Conservation (phyloP, 2,113 vertebrate species). For the Potamarius usumacintae region DNA sequence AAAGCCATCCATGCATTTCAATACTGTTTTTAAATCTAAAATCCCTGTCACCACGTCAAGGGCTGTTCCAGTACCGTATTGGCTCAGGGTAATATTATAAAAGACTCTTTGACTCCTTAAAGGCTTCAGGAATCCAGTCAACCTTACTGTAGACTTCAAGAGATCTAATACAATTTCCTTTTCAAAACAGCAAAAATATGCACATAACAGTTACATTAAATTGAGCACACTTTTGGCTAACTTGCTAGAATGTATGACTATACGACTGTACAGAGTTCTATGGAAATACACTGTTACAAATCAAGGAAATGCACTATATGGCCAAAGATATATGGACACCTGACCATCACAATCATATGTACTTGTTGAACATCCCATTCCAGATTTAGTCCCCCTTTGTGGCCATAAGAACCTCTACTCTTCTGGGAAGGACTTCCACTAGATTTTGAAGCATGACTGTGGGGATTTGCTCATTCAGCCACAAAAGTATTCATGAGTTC, state of each 20-base stretch:
- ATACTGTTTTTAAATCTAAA: conserved; percentile 1
- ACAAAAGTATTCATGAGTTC: background rate
- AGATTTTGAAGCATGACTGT: background rate
- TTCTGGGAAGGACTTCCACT: background rate
- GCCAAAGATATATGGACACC: background rate
- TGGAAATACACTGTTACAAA: background rate
- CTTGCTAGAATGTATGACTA: conserved; percentile 12
- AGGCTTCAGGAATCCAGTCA: background rate
- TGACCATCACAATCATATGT: conserved; percentile 5
- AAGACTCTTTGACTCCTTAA: background rate
- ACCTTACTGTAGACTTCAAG: background rate
- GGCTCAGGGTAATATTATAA: background rate
- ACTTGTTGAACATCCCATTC: background rate
- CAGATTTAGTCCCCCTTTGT: background rate
- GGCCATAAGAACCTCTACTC: background rate
- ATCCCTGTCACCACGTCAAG: background rate
- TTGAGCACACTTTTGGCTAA: conserved; percentile 20
- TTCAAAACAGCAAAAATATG: background rate
- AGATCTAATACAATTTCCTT: background rate
- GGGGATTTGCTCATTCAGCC: background rate
- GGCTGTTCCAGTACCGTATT: background rate
- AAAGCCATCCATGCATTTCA: conserved; percentile 1
- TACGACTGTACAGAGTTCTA: background rate
- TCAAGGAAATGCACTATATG: background rate
- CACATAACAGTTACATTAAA: background rate